Evolutionary conservation across 2,797 vertebrate species (phyloP).

Genomic region (Acipenser ruthenus): DNA sequence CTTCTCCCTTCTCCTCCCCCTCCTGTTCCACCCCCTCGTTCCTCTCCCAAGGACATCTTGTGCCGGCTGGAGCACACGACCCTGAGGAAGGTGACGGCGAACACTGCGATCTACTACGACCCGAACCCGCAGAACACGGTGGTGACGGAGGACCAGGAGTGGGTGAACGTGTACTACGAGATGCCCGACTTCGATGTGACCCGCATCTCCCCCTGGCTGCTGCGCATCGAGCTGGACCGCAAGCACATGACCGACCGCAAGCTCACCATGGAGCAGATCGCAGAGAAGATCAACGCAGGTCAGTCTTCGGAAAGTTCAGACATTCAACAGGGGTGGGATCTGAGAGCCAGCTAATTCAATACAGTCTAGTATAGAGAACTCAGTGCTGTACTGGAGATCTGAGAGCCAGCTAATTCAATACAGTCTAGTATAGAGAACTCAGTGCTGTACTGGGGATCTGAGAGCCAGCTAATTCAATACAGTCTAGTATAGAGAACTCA

Average conservation of each 20-base stretch:
- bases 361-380: too few species aligned
- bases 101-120: constrained; percentile 97
- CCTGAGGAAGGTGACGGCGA: constrained; percentile 89
- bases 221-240: constrained; percentile 89
- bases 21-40: too few species aligned
- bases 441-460: too few species aligned
- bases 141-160: constrained; percentile 93
- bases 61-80: constrained; percentile 94
- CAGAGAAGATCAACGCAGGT: constrained; percentile 94
- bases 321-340: too few species aligned
- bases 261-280: constrained; percentile 96
- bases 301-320: constrained; percentile 5
- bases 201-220: constrained; percentile 89
- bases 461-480: too few species aligned
- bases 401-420: too few species aligned
- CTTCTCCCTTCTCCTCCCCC: too few species aligned
- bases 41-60: constrained; percentile 69
- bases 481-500: too few species aligned
- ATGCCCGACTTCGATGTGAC: constrained; percentile 96
- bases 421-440: too few species aligned
- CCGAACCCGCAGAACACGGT: constrained; percentile 94
- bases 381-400: too few species aligned
- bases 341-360: too few species aligned
- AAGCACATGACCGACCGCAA: constrained; percentile 98
- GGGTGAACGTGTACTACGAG: constrained; percentile 98